Conservation (phyloP, 2,888 invertebrate species). For the Mesorhabditis spiculigera region DNA sequence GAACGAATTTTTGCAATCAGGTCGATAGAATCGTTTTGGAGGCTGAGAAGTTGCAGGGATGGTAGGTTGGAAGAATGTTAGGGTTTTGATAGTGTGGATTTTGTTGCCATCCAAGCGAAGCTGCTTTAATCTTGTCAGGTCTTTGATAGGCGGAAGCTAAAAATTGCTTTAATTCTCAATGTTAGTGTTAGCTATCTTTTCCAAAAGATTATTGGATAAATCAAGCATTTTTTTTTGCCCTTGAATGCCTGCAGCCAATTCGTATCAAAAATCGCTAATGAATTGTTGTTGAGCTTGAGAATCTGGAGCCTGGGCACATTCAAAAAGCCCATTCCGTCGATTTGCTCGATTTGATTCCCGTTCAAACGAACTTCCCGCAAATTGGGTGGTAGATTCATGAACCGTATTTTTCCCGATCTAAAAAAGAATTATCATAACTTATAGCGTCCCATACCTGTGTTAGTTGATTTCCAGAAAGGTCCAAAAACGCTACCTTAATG, state of each 20-base stretch:
- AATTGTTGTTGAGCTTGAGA: constrained; percentile 76
- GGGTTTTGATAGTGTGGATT: constrained; percentile 72
- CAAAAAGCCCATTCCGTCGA: constrained; percentile 80
- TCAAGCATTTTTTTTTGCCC: constrained; percentile 72
- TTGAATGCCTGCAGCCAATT: constrained; percentile 78
- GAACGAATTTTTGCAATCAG: constrained; percentile 54
- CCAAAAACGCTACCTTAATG: neutral
- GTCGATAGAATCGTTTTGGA: constrained; percentile 63
- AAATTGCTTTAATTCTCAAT: constrained; percentile 7
- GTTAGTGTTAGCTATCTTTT: constrained; percentile 66
- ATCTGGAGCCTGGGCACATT: constrained; percentile 70
- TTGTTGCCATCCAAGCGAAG: constrained; percentile 66
- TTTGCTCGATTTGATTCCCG: constrained; percentile 66
- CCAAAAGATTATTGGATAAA: constrained; percentile 75
- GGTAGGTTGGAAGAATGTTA: constrained; percentile 80
- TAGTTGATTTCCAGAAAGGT: neutral
- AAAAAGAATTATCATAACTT: neutral
- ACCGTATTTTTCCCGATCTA: constrained; percentile 68
- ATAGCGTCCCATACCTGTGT: neutral
- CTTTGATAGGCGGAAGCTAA: constrained; percentile 69
- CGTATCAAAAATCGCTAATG: constrained; percentile 75
- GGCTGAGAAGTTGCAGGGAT: constrained; percentile 67
- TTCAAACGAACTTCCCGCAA: constrained; percentile 68
- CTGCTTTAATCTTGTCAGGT: constrained; percentile 72
- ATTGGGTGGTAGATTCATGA: constrained; percentile 71